Conservation (phyloP, 2,888 invertebrate genomes). For the Drosophila monieri region DNA sequence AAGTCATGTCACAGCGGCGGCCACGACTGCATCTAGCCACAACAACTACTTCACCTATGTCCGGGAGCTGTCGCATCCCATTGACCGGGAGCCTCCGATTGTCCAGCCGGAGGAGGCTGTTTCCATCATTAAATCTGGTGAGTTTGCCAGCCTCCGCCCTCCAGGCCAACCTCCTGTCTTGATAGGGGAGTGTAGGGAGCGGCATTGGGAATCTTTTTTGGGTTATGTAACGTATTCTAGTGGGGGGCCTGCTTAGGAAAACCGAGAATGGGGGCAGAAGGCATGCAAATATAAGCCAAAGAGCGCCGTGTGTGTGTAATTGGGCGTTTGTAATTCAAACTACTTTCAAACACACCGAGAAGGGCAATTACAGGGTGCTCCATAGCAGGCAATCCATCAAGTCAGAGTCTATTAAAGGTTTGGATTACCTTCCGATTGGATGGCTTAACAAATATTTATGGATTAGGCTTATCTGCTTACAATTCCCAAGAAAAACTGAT, state of each 20-base stretch:
- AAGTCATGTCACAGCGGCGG: conserved; percentile 28
- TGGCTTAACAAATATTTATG: too few species aligned
- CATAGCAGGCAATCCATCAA: not conserved
- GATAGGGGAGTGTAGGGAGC: not conserved
- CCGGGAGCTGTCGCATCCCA: conserved; percentile 92
- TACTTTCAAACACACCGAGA: conserved; percentile 42
- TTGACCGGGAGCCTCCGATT: conserved; percentile 89
- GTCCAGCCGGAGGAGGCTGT: conserved; percentile 91
- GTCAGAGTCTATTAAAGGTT: not conserved
- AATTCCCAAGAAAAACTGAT: not conserved
- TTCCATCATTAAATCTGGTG: conserved; percentile 92
- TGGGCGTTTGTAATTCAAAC: conserved; percentile 42
- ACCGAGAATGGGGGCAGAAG: conserved; percentile 8
- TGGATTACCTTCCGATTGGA: not conserved
- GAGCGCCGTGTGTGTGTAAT: conserved; percentile 24
- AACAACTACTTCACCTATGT: conserved; percentile 89
- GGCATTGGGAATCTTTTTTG: conserved; percentile 22
- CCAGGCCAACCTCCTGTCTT: not conserved
- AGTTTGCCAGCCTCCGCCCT: conserved; percentile 51
- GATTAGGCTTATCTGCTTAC: not conserved
- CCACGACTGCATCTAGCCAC: conserved; percentile 58
- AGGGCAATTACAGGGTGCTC: conserved; percentile 37
- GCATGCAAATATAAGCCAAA: conserved; percentile 40
- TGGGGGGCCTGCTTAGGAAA: conserved; percentile 36
- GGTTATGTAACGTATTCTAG: conserved; percentile 61